These are phyloP conservation scores for Drosophila nigritarsus DNA, from an alignment of 2,888 invertebrate genomes.

Conservation along the genomic window DNA sequence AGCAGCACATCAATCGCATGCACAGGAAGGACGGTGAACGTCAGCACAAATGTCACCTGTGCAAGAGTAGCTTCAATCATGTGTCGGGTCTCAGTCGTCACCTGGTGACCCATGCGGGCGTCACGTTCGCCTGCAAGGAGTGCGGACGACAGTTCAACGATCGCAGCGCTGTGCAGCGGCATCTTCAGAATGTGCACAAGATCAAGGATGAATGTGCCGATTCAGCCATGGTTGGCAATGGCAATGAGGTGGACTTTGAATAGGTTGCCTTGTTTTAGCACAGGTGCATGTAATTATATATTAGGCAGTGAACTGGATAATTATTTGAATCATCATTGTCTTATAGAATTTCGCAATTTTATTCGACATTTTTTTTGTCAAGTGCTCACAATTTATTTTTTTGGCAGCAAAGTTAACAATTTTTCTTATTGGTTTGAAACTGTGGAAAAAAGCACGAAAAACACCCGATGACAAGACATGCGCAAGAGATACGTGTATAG, in stretches of 20 bases:
- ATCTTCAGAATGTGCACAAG: slow-evolving; percentile 85
- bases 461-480: slow-evolving; percentile 39
- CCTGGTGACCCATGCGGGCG: slow-evolving; percentile 88
- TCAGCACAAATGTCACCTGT: slow-evolving; percentile 89
- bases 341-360: slow-evolving; percentile 48
- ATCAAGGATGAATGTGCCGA: slow-evolving; percentile 30
- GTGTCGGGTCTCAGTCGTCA: slow-evolving; percentile 90
- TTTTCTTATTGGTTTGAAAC: slow-evolving; percentile 37
- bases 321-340: background rate
- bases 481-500: slow-evolving; percentile 19
- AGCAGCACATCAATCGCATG: slow-evolving; percentile 87
- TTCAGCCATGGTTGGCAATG: slow-evolving; percentile 35
- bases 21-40: slow-evolving; percentile 87
- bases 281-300: background rate
- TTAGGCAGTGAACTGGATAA: background rate
- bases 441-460: slow-evolving; percentile 49
- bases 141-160: slow-evolving; percentile 90
- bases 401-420: slow-evolving; percentile 58
- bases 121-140: slow-evolving; percentile 88
- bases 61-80: slow-evolving; percentile 86
- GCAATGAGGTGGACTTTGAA: slow-evolving; percentile 29
- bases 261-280: slow-evolving; percentile 3
- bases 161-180: slow-evolving; percentile 89
- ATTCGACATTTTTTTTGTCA: slow-evolving; percentile 44
- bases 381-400: slow-evolving; percentile 48